Conservation (phyloP, 2,888 invertebrate genomes). For the Netelia melanura region DNA sequence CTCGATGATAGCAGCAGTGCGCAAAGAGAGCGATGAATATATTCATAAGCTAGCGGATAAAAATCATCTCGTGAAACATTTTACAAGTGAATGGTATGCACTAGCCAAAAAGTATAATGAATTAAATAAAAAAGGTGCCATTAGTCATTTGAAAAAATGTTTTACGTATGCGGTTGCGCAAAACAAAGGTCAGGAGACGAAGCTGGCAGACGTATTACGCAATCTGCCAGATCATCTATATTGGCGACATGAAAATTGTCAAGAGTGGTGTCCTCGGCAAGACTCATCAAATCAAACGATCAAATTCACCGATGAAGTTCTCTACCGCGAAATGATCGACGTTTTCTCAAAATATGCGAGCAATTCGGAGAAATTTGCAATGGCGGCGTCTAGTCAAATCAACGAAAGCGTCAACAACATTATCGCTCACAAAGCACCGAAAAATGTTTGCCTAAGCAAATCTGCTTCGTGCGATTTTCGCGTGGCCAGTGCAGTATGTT, state of each 20-base stretch:
- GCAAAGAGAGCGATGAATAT: slow-evolving; percentile 9
- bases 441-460: slow-evolving; percentile 12
- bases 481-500: slow-evolving; percentile 2
- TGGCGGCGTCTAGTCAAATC: slow-evolving; percentile 12
- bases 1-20: slow-evolving; percentile 9
- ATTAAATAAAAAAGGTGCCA: not conserved
- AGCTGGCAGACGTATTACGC: slow-evolving; percentile 6
- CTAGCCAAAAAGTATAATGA: not conserved
- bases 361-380: slow-evolving; percentile 22
- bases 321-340: slow-evolving; percentile 9
- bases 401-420: slow-evolving; percentile 28
- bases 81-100: not conserved
- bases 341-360: slow-evolving; percentile 22
- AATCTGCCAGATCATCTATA: not conserved
- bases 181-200: not conserved
- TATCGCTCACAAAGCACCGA: slow-evolving; percentile 33
- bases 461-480: too few species aligned
- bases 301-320: slow-evolving; percentile 12
- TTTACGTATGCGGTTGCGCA: not conserved
- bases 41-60: not conserved
- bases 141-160: slow-evolving; percentile 8
- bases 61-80: slow-evolving; percentile 11
- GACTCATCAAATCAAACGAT: not conserved
- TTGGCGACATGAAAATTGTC: slow-evolving; percentile 4
- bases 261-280: not conserved